Base-by-base conservation (phyloP, 2,113 vertebrate species). In the Clarias macrocephalus region DNA sequence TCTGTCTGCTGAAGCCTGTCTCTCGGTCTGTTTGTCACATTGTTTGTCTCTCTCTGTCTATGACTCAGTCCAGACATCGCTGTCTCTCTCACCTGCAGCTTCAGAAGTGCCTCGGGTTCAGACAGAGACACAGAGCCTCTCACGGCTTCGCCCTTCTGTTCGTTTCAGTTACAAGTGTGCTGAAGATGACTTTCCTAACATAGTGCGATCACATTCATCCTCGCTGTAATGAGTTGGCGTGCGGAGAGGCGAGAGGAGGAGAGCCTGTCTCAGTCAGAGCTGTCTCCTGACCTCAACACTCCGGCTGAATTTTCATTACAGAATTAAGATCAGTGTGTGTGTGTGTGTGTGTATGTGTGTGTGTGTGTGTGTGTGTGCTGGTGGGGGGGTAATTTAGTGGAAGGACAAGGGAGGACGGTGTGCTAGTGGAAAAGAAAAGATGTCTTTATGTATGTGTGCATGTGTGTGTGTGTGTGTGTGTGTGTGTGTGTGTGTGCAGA, bases 301-400 rank as follows among this genome's bases (percentile, higher is more conserved):
- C 56, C 12, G 16, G 72, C 33, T 62, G 70, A 76, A 76, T 85
- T 85, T 54, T 85, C 72, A 85, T 85, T 52, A 63, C 33, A 28
- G 57, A 85, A 76, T 60, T 13, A 52, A 56, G 13, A 62, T 4
- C 9, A 23, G 66, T 72, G 80, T 80, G 5, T 28, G 25, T 21
- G 21, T 19, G 13, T 28, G 25, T 4, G 42, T 28, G 81, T 52
- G 42, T 66, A 25, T 66, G 63, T 28, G 48, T 54, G 42, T 52
- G 63, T 66, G 81, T 42, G 70, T 60, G 84, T 48, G 72, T 25
- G 28, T 66, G 37, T 19, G 37, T 66, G 62, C 57, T 0, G 42
- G 3, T 3, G 42, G 6, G 42, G 42, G 42, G 42, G 42, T 6
- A 1, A 48, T 48, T 7, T 8, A 37, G 33, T 37, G 33, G 33